Base-by-base conservation (phyloP, 2,888 invertebrate species). In the Melanotus villosus region DNA sequence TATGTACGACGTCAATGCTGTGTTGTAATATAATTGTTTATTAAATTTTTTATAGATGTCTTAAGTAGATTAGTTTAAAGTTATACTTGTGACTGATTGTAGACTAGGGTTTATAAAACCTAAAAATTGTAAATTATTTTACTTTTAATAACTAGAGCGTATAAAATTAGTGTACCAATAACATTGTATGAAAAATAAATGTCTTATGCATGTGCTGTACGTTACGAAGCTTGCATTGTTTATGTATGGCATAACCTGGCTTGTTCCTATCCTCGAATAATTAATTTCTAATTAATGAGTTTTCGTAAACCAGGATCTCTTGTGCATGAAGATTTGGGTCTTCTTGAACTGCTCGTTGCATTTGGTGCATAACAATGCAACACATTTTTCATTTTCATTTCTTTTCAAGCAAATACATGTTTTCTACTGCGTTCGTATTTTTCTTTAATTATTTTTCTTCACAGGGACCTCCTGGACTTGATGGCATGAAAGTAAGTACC, bases 391-490 rank as follows among this genome's bases (percentile, higher is more conserved):
- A 65, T 65, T 64, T n/a, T 56, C 66, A 60, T 65, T 62, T 43
- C 30, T 45, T 59, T 52, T 66, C 58, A 65, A 47, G 59, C 62
- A 57, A 57, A 34, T 63, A 68, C 45, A 64, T 66, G 47, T 67
- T 43, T 26, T 60, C 43, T 50, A 47, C 34, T 26, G 50, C 41
- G 41, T 70, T 75, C 67, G 67, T 69, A 70, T 70, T 78, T 80
- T 81, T 80, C 77, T 80, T 81, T 80, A 77, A 79, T 78, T 78
- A 74, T 81, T 86, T 89, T 89, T 88, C 85, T 87, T 84, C 86
- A 86, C 91, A 96, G 96, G 96, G 96, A 84, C 93, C 95, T 78
- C 93, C 96, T 74, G 96, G 96, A 85, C 91, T 96, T 86, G 96
- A 96, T 88, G 96, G 96, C 85, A 96, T 96, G 94, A 97, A 96